Evolutionary conservation across 2,113 vertebrate species (phyloP), one percentile per base, ranked within the genome.

Genomic region (Morone chrysops): DNA sequence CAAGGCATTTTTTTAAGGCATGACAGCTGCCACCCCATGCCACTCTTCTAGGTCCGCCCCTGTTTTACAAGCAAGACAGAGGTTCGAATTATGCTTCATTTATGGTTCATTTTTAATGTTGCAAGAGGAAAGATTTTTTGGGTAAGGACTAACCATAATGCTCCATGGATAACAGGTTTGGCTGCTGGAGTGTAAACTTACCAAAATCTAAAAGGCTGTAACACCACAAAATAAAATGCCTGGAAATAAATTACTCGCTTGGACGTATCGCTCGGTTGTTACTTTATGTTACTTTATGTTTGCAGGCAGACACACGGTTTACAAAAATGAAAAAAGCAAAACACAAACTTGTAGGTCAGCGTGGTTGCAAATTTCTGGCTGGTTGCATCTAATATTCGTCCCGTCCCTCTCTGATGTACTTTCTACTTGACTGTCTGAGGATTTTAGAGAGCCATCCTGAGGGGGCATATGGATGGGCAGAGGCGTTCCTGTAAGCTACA

Each of bases 401-500:
- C 2, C 0, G 4, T 51, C 47, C 13, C 43, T 70, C n/a, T 38
- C 57, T 36, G 11, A 20, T 62, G 7, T 62, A 48, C 50, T 63
- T 70, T 70, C 68, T 40, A 57, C 47, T 65, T 38, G 51, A 75
- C 69, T n/a, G 54, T 80, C 41, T 60, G 36, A 71, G 17, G 66
- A 53, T 81, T 61, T 73, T 45, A 62, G 16, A 67, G 47, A 67
- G 73, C 5, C 54, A 25, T 77, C 25, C 63, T 25, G 43, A 25
- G 43, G 65, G 63, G 71, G 54, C 47, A 31, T 41, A 56, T 45
- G 70, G 79, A 75, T 0, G 2, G 3, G 25, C 45, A 45, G 71
- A 82, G 80, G 75, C 3, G 11, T 74, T 53, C 17, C 36, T 53
- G 61, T 78, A 51, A n/a, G 69, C 43, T n/a, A 38, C 63, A 36